Percentiles rank a stretch among this genome's conserved stretches.
Evolutionary conservation across 2,888 invertebrate genomes (phyloP).

Genomic region (Arrhopalites spinosus): DNA sequence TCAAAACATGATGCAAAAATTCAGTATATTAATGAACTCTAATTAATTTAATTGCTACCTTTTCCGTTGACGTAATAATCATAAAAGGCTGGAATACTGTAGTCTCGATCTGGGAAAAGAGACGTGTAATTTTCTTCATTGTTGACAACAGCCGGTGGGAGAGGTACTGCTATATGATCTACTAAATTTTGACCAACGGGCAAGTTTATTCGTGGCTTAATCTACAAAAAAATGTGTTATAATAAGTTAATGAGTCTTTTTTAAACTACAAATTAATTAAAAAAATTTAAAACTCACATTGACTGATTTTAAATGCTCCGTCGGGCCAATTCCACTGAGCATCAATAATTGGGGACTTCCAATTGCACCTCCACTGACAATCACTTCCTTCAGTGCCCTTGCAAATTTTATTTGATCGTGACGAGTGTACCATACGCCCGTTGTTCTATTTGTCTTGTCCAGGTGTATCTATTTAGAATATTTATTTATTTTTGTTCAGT

Average conservation of each 20-base stretch:
- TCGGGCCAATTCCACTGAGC: conserved; percentile 28
- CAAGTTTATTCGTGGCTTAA: conserved; percentile 44
- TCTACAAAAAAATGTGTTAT: conserved; percentile 33
- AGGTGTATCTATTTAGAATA: conserved; percentile 8
- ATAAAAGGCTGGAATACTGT: conserved; percentile 25
- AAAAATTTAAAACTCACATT: not conserved
- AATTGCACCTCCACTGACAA: conserved; percentile 22
- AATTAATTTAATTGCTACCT: conserved; percentile 19
- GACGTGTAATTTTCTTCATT: conserved; percentile 17
- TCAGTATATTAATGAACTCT: not conserved
- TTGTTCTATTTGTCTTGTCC: conserved; percentile 22
- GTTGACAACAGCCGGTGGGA: conserved; percentile 30
- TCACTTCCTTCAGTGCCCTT: conserved; percentile 18
- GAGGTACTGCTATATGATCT: conserved; percentile 42
- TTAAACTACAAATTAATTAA: no score
- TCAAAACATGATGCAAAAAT: not conserved
- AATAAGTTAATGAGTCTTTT: no score
- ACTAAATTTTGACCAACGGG: conserved; percentile 52
- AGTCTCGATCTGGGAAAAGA: conserved; percentile 44
- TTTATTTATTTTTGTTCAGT: no score
- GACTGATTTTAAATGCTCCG: conserved; percentile 19
- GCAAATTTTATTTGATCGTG: conserved; percentile 24
- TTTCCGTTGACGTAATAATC: conserved; percentile 39
- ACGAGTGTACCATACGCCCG: conserved; percentile 19
- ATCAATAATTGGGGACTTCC: conserved; percentile 27